A percentile compares a stretch with the other conserved stretches of the same genome.
phyloP scores from a whole-genome alignment of 2,888 invertebrate genomes.

The Hesperia comma region DNA sequence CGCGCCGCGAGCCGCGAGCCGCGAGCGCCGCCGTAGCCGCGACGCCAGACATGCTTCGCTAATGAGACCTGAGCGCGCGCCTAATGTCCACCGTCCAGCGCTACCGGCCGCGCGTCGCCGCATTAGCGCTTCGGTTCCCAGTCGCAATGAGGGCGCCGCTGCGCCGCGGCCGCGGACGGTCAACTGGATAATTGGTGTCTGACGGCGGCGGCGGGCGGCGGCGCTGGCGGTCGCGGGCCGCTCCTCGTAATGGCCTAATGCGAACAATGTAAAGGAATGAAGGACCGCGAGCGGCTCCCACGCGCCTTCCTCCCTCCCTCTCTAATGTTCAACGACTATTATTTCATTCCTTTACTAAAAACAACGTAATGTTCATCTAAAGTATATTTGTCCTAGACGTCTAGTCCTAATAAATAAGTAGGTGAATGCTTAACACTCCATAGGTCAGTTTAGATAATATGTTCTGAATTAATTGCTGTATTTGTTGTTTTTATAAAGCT shows the following conservation, averaged over 20 bases:
- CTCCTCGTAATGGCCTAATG: conserved; percentile 30
- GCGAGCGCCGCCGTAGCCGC: neutral
- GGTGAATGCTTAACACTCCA: too few relatives aligned
- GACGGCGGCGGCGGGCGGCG: conserved; percentile 16
- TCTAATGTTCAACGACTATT: neutral
- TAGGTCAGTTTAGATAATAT: too few relatives aligned
- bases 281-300: conserved; percentile 16
- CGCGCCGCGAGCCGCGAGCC: neutral
- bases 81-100: neutral
- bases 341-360: neutral
- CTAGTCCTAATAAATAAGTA: too few relatives aligned
- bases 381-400: too few relatives aligned
- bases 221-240: conserved; percentile 6
- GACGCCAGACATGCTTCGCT: neutral
- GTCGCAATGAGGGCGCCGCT: conserved; percentile 32
- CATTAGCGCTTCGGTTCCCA: too few relatives aligned
- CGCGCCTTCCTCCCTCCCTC: neutral
- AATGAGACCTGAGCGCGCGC: neutral
- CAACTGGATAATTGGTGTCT: conserved; percentile 50
- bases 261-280: conserved; percentile 27
- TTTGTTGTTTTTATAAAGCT: too few relatives aligned
- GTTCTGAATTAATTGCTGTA: too few relatives aligned
- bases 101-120: too few relatives aligned
- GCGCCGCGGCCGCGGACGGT: conserved; percentile 30
- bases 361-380: too few relatives aligned